A percentile compares a stretch with the other conserved stretches of the same genome.
Conservation (phyloP, 2,888 invertebrate species). For the Griposia aprilina region DNA sequence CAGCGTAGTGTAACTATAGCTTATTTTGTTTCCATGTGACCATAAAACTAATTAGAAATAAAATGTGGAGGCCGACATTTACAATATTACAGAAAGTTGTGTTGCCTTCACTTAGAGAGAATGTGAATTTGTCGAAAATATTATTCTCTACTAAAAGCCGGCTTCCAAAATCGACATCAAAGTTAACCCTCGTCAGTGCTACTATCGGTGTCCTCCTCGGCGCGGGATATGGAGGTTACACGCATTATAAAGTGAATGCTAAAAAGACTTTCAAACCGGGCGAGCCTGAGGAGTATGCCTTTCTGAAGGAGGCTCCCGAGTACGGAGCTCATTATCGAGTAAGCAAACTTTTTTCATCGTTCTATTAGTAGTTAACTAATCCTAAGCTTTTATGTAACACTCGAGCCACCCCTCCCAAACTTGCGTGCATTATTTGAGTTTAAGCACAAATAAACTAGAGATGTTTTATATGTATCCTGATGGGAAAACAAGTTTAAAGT, state of each 20-base stretch:
- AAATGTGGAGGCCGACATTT: constrained; percentile 86
- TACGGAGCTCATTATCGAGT: constrained; percentile 89
- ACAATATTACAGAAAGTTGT: constrained; percentile 81
- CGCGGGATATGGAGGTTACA: constrained; percentile 89
- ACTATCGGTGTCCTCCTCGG: constrained; percentile 91
- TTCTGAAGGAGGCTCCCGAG: constrained; percentile 86
- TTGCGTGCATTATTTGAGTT: neutral
- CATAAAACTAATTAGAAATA: constrained; percentile 34
- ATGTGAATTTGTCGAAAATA: constrained; percentile 74
- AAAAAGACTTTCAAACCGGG: constrained; percentile 75
- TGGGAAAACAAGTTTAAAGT: neutral
- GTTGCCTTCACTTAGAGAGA: constrained; percentile 79
- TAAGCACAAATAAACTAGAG: neutral
- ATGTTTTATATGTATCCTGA: neutral
- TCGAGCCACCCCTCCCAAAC: neutral
- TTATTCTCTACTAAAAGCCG: constrained; percentile 83
- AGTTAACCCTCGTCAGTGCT: constrained; percentile 90
- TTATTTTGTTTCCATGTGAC: constrained; percentile 58
- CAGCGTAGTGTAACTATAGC: neutral
- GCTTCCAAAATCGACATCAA: constrained; percentile 83
- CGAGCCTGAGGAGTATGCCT: constrained; percentile 84
- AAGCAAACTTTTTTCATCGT: constrained; percentile 58
- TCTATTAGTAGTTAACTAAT: neutral
- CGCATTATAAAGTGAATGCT: constrained; percentile 86
- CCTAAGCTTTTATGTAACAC: constrained; percentile 46